Evolutionary conservation across 2,888 invertebrate genomes (phyloP).

Genomic region (Unio pictorum): DNA sequence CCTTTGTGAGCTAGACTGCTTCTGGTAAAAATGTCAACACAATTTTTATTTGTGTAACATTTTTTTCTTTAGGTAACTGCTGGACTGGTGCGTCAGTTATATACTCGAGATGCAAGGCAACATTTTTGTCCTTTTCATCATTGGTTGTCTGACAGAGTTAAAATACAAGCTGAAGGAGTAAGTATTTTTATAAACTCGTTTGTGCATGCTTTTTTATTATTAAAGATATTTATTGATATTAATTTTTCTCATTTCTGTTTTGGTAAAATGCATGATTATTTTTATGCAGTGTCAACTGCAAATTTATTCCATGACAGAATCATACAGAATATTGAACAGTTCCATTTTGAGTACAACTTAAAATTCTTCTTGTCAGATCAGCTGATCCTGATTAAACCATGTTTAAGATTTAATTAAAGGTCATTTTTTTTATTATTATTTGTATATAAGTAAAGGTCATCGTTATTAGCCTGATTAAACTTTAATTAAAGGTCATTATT

Average conservation of each 20-base stretch:
- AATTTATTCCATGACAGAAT: not conserved
- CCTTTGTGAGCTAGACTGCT: not conserved
- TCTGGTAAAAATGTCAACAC: too few species aligned
- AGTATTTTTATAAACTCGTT: conserved; percentile 8
- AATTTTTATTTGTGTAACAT: too few species aligned
- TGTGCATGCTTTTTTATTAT: not conserved
- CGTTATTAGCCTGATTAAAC: too few species aligned
- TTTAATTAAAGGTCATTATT: too few species aligned
- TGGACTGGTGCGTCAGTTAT: conserved; percentile 84
- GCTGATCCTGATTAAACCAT: too few species aligned
- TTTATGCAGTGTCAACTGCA: not conserved
- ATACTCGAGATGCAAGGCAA: conserved; percentile 88
- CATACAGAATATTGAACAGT: not conserved
- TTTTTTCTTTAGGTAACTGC: conserved; percentile 77
- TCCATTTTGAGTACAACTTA: too few species aligned
- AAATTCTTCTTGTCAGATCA: too few species aligned
- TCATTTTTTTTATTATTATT: too few species aligned
- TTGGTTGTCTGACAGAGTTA: conserved; percentile 77
- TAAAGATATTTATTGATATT: not conserved
- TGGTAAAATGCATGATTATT: not conserved
- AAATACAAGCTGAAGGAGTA: conserved; percentile 69
- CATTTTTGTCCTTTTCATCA: conserved; percentile 82
- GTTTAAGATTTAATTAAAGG: too few species aligned
- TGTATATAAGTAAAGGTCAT: too few species aligned
- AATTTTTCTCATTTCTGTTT: too few species aligned